phyloP scores from a whole-genome alignment of 2,797 vertebrate genomes.

The Brachymystax lenok region DNA sequence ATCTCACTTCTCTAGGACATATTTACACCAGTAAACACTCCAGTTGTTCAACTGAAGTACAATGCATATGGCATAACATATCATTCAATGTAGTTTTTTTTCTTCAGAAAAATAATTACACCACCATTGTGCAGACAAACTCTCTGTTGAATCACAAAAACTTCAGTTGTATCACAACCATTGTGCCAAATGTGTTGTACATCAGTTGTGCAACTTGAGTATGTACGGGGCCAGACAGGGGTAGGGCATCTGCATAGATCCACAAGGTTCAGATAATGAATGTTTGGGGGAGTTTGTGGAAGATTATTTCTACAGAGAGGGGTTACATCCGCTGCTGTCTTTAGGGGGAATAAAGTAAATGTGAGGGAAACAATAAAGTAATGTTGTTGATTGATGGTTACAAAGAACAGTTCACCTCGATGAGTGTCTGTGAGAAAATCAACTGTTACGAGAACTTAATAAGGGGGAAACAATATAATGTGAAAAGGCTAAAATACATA shows the following conservation, averaged over 20 bases:
- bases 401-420: background rate
- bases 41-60: background rate
- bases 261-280: conserved; percentile 73
- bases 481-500: background rate
- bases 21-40: conserved; percentile 62
- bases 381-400: background rate
- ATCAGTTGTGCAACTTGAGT: background rate
- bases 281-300: conserved; percentile 43
- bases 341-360: background rate
- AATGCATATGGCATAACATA: background rate
- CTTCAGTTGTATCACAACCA: background rate
- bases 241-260: conserved; percentile 79
- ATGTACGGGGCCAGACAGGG: conserved; percentile 35
- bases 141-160: background rate
- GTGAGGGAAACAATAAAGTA: background rate
- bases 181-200: background rate
- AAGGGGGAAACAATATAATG: background rate
- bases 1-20: conserved; percentile 65
- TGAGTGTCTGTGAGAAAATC: conserved; percentile 1
- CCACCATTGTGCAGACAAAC: background rate
- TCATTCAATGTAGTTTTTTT: background rate
- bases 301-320: background rate
- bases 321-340: conserved; percentile 56
- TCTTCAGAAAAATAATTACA: background rate
- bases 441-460: background rate